Evolutionary conservation across 2,113 vertebrate genomes (phyloP).

Genomic region (Ramphastos sulfuratus): DNA sequence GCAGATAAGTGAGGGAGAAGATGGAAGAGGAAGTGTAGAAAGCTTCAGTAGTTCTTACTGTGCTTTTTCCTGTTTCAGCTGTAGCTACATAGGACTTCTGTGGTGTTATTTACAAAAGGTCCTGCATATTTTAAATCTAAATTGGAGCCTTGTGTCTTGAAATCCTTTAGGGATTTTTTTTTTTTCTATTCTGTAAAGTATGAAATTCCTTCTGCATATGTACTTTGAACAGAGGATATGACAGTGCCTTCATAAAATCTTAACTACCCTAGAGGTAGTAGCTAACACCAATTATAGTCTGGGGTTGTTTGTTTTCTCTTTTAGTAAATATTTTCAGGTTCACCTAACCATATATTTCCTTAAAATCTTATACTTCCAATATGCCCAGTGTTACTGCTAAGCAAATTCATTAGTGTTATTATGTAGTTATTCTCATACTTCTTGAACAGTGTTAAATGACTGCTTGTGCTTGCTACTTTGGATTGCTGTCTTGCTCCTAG

Average conservation of each 20-base stretch:
- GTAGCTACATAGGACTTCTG: background rate
- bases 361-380: background rate
- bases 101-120: background rate
- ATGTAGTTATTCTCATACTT: background rate
- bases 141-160: background rate
- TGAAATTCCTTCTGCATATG: fast-evolving
- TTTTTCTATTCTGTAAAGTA: background rate
- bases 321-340: background rate
- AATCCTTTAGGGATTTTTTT: background rate
- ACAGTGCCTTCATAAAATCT: background rate
- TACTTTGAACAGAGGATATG: background rate
- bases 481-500: background rate
- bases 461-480: background rate
- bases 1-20: background rate
- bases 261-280: background rate
- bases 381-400: background rate
- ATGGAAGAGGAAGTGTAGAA: background rate
- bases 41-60: background rate
- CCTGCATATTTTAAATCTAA: background rate
- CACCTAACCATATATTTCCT: background rate
- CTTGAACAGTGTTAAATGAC: background rate
- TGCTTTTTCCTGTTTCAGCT: background rate
- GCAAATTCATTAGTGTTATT: background rate
- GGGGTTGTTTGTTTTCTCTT: background rate
- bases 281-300: fast-evolving